Evolutionary conservation across 2,797 vertebrate genomes (phyloP).

Genomic region (Enteromius unitaeniatus): DNA sequence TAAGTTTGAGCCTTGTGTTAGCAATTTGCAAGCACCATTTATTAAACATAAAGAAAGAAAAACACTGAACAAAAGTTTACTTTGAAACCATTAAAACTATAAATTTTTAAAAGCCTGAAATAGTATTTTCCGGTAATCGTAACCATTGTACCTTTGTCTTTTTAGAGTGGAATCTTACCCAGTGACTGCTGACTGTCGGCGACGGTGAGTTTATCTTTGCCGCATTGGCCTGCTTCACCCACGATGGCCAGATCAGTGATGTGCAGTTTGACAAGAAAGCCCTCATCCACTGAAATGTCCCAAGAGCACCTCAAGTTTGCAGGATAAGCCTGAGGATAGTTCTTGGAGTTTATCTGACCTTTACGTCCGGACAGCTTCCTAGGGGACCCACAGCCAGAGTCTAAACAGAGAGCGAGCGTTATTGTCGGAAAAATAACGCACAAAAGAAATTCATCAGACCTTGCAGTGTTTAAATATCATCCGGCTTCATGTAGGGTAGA

Average conservation of each 20-base stretch:
- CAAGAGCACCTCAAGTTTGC: constrained; percentile 71
- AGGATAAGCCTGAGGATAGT: constrained; percentile 76
- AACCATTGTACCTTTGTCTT: not conserved
- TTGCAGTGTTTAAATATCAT: not conserved
- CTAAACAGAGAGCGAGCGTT: constrained; percentile 45
- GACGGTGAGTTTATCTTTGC: constrained; percentile 73
- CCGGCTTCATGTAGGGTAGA: not conserved
- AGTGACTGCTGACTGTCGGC: constrained; percentile 72
- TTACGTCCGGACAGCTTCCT: constrained; percentile 69
- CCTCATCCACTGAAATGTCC: constrained; percentile 73
- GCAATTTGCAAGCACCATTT: not conserved
- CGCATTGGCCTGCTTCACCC: constrained; percentile 74
- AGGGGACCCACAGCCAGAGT: constrained; percentile 65
- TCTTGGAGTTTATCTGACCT: constrained; percentile 73
- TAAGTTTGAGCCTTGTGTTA: not conserved
- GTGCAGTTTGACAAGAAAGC: constrained; percentile 75
- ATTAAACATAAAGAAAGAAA: not conserved
- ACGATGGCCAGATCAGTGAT: constrained; percentile 76
- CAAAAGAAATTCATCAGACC: constrained; percentile 6
- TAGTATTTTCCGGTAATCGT: not conserved
- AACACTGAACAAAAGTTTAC: not conserved
- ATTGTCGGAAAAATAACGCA: not conserved
- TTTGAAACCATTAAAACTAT: not conserved
- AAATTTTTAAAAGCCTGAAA: no score
- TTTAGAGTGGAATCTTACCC: constrained; percentile 61